Base-by-base conservation (phyloP, 2,113 vertebrate species). In the Reinhardtius hippoglossoides region DNA sequence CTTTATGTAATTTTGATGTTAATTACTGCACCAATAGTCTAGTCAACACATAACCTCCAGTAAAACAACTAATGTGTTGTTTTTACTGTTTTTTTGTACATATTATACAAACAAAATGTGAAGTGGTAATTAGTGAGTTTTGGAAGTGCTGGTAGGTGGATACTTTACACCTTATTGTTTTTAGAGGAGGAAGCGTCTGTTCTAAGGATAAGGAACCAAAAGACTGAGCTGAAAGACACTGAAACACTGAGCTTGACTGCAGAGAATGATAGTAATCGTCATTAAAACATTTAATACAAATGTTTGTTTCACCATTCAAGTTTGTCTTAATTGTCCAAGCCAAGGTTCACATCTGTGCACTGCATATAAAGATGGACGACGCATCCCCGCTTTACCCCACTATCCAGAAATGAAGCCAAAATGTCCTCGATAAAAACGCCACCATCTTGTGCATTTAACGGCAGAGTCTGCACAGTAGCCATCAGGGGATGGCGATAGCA, bases 1-100 rank as follows among this genome's bases (percentile, higher is more conserved):
- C 13, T 76, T 46, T 31, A 42, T 15, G 63, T 66, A 21, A 21
- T 62, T 55, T 60, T 40, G 27, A 62, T 63, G n/a, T 44, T 20
- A 59, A 52, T 35, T 59, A 67, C 35, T 21, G n/a, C 60, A 60
- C 18, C 27, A 37, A 35, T 23, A 61, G 48, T 64, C 21, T 6
- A 31, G 31, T 31, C 31, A 24, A 37, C 50, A 42, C 20, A 54
- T 15, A 67, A 57, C 23, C 52, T 13, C 48, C 18, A 26, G 54
- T 65, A 26, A 57, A 64, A 56, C 9, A 8, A n/a, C 13, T 31
- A 74, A 10, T 27, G 26, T 27, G 26, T 54, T 35, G 8, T 18
- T 65, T 18, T 9, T 6, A 18, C 40, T 9, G 2, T 54, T 50
- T 46, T 46, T 46, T 26, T 46, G 15, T 18, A 18, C 23, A 35